phyloP scores from a whole-genome alignment of 1,140 invertebrate species.

The Conopomorpha cramerella region DNA sequence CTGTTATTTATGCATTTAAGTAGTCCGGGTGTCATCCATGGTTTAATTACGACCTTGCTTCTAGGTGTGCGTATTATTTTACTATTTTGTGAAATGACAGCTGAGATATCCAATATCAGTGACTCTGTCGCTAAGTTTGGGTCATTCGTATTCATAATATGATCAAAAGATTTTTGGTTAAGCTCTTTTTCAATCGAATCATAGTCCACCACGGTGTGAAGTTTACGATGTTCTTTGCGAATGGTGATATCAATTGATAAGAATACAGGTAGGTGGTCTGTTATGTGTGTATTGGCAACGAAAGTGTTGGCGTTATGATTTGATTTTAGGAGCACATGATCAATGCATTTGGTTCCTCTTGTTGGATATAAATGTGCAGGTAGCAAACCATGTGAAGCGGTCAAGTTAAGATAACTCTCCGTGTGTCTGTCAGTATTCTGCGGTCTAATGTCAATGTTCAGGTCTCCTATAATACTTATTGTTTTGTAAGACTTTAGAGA shows the following conservation, averaged over 20 bases:
- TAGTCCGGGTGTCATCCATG: not conserved
- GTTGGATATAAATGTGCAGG: no score
- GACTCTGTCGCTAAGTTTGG: not conserved
- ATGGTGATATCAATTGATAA: no score
- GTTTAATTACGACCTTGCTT: not conserved
- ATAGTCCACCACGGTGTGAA: no score
- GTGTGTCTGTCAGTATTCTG: not conserved
- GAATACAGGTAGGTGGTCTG: no score
- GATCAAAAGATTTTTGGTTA: no score
- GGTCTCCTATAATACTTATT: not conserved
- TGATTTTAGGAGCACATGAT: no score
- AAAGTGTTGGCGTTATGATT: no score
- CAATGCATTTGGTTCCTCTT: no score
- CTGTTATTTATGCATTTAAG: slow-evolving; percentile 1
- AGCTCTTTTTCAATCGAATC: no score
- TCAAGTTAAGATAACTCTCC: not conserved
- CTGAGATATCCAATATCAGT: not conserved
- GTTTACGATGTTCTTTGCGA: no score
- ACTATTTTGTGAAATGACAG: not conserved
- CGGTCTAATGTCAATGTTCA: not conserved
- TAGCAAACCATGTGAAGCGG: not conserved
- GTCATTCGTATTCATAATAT: not conserved
- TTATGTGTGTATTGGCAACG: no score
- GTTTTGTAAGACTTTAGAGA: not conserved
- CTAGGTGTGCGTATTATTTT: not conserved